phyloP scores from a whole-genome alignment of 2,888 invertebrate genomes.

The Tipula lateralis region DNA sequence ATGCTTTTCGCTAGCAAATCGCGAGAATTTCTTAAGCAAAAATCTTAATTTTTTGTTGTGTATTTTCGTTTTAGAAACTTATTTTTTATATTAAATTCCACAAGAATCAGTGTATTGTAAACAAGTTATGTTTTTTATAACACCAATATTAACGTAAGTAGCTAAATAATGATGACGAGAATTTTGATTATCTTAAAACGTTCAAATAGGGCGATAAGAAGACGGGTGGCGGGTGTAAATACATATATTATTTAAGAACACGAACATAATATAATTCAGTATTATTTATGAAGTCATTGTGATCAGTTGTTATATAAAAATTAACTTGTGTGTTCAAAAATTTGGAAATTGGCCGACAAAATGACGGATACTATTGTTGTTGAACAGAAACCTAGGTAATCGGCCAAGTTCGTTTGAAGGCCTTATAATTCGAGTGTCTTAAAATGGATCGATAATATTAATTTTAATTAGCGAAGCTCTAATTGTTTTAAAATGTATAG shows the following conservation, averaged over 20 bases:
- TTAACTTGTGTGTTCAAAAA: neutral
- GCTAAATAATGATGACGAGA: neutral
- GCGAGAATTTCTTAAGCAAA: neutral
- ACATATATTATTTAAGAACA: neutral
- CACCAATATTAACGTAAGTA: constrained; percentile 1
- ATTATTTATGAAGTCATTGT: neutral
- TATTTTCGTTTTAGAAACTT: neutral
- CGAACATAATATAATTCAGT: neutral
- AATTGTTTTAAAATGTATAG: too few relatives aligned
- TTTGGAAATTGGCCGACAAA: neutral
- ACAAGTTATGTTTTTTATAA: neutral
- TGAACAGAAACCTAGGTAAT: neutral
- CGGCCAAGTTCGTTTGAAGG: too few relatives aligned
- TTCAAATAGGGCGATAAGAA: neutral
- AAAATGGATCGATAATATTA: too few relatives aligned
- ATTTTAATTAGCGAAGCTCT: too few relatives aligned
- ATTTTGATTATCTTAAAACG: neutral
- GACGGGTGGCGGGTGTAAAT: neutral
- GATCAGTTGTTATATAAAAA: neutral
- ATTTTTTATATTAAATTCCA: neutral
- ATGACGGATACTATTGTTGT: neutral
- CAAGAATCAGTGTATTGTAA: neutral
- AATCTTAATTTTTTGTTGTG: neutral
- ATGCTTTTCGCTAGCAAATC: neutral
- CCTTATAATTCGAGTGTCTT: too few relatives aligned